Percentiles rank a stretch among this genome's conserved stretches.
Evolutionary conservation across 2,888 invertebrate species (phyloP).

Genomic region (Eristalis intricaria): DNA sequence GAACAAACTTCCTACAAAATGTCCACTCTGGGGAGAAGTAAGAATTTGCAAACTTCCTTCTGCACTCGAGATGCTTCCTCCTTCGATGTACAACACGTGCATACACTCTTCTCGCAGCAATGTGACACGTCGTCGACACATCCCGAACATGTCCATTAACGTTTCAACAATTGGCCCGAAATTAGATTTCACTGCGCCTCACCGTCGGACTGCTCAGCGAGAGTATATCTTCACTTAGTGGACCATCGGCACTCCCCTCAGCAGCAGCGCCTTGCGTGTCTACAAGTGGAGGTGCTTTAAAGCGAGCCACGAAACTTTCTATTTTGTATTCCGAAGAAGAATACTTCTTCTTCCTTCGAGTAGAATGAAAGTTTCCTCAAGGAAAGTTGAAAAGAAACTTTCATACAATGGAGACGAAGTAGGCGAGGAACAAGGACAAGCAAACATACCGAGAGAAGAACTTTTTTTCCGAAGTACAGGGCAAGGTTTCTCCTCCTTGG

Average conservation of each 20-base stretch:
- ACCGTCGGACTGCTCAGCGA: background rate
- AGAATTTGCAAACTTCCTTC: conserved; percentile 25
- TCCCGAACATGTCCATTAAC: conserved; percentile 53
- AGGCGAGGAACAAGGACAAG: conserved; percentile 6
- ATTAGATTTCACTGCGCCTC: conserved; percentile 41
- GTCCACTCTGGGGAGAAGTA: background rate
- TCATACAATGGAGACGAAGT: conserved; percentile 33
- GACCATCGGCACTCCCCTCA: background rate
- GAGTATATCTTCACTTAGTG: conserved; percentile 29
- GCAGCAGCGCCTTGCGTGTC: conserved; percentile 12
- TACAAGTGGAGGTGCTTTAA: conserved; percentile 49
- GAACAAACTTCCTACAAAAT: background rate
- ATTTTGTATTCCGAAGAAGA: conserved; percentile 42
- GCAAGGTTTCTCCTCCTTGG: conserved; percentile 30
- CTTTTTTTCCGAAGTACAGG: conserved; percentile 42
- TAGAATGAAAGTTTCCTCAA: conserved; percentile 39
- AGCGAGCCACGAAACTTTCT: conserved; percentile 56
- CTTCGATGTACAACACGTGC: too few species aligned
- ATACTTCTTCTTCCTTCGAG: conserved; percentile 15
- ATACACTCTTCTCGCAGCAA: background rate
- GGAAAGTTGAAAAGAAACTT: conserved; percentile 56
- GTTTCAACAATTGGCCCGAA: conserved; percentile 59
- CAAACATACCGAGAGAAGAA: conserved; percentile 31
- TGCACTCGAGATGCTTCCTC: background rate
- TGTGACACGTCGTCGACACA: conserved; percentile 49